Percentiles rank a stretch among this genome's conserved stretches.
Evolutionary conservation across 2,888 invertebrate genomes (phyloP).

Genomic region (Heliconius cydno): DNA sequence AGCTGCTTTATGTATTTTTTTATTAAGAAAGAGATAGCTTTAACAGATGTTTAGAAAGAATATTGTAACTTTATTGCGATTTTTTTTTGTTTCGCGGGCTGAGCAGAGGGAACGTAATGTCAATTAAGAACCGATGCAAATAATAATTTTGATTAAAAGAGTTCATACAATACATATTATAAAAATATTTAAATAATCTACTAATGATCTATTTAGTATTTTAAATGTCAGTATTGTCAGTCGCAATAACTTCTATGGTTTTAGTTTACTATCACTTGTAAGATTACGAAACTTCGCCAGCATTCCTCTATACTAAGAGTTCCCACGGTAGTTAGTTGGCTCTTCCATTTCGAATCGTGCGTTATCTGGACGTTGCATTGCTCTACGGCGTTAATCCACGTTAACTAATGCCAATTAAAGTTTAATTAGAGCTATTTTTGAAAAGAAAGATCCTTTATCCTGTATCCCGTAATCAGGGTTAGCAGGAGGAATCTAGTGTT

Average conservation of each 20-base stretch:
- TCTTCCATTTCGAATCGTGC: conserved; percentile 57
- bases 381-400: conserved; percentile 5
- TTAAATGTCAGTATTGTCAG: conserved; percentile 7
- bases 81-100: neutral
- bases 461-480: too few relatives aligned
- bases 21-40: conserved; percentile 34
- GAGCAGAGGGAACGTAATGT: neutral
- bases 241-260: neutral
- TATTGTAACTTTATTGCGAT: neutral
- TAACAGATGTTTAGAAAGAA: conserved; percentile 35
- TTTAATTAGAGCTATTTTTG: neutral
- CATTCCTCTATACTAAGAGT: conserved; percentile 50
- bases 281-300: conserved; percentile 41
- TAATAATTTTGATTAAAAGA: too few relatives aligned
- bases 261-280: conserved; percentile 29
- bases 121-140: too few relatives aligned
- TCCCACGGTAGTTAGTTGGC: conserved; percentile 55
- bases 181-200: neutral
- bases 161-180: too few relatives aligned
- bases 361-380: conserved; percentile 47
- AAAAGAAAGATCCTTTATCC: too few relatives aligned
- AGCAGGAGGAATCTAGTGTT: too few relatives aligned
- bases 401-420: conserved; percentile 3
- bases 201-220: neutral
- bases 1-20: conserved; percentile 36